Evolutionary conservation across 1,140 invertebrate species (phyloP).

Genomic region (Lepidotrigona ventralis): DNA sequence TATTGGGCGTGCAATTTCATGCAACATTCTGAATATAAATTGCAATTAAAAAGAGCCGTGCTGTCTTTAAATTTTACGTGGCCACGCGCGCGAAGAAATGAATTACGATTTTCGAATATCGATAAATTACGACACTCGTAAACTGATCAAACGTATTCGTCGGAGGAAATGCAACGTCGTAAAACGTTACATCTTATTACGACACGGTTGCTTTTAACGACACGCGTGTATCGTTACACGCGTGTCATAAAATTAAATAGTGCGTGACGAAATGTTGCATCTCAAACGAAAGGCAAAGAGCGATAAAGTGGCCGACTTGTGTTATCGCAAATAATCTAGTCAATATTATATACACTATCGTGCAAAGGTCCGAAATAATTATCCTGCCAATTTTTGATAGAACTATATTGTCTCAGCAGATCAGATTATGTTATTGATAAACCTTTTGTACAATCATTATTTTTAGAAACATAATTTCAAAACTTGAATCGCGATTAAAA

Average conservation of each 20-base stretch:
- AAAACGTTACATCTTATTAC: conserved; percentile 44
- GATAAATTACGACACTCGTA: neutral
- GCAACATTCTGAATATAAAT: no score
- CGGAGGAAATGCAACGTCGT: conserved; percentile 6
- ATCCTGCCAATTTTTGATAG: no score
- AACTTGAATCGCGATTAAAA: no score
- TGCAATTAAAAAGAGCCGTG: no score
- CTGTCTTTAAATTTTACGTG: no score
- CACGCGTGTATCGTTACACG: conserved; percentile 14
- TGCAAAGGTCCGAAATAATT: no score
- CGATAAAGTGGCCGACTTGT: neutral
- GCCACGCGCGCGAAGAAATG: neutral
- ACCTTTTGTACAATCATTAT: no score
- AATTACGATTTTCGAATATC: neutral
- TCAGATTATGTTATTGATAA: no score
- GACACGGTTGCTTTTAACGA: neutral
- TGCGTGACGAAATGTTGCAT: conserved; percentile 19
- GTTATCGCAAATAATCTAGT: conserved; percentile 11
- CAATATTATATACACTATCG: no score
- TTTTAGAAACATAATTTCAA: no score
- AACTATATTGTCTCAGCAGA: no score
- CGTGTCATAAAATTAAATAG: conserved; percentile 29
- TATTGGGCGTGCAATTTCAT: no score
- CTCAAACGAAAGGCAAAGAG: neutral
- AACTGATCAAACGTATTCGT: neutral